Conservation (phyloP, 2,113 vertebrate species). For the Melierax canorus region DNA sequence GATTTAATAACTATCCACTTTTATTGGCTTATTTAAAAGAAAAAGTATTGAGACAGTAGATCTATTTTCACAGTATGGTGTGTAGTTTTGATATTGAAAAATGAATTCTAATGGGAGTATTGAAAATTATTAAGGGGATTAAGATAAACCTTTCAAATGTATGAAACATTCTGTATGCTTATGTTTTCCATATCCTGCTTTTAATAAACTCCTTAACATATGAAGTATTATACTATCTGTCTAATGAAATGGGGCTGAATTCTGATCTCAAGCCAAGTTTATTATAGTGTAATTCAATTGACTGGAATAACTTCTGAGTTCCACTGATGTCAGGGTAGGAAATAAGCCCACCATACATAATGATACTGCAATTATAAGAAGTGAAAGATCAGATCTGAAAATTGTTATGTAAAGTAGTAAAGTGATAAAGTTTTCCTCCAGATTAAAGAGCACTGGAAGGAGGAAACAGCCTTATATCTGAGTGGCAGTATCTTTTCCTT, state of each 20-base stretch:
- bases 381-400: not conserved
- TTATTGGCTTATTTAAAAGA: not conserved
- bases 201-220: not conserved
- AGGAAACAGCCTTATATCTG: not conserved
- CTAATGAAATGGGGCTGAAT: not conserved
- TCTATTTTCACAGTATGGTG: not conserved
- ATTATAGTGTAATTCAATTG: not conserved
- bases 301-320: not conserved
- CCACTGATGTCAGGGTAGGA: not conserved
- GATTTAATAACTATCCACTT: not conserved
- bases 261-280: not conserved
- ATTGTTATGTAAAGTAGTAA: not conserved
- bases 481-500: not conserved
- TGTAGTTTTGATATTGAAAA: not conserved
- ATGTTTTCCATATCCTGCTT: not conserved
- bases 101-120: not conserved
- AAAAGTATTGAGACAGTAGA: not conserved
- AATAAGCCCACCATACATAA: not conserved
- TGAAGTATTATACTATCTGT: not conserved
- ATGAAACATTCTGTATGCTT: not conserved
- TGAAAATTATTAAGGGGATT: not conserved
- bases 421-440: not conserved
- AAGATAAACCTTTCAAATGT: not conserved
- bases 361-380: not conserved
- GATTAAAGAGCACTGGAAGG: not conserved